phyloP scores from a whole-genome alignment of 1,140 invertebrate species.

The Nebria ingens region DNA sequence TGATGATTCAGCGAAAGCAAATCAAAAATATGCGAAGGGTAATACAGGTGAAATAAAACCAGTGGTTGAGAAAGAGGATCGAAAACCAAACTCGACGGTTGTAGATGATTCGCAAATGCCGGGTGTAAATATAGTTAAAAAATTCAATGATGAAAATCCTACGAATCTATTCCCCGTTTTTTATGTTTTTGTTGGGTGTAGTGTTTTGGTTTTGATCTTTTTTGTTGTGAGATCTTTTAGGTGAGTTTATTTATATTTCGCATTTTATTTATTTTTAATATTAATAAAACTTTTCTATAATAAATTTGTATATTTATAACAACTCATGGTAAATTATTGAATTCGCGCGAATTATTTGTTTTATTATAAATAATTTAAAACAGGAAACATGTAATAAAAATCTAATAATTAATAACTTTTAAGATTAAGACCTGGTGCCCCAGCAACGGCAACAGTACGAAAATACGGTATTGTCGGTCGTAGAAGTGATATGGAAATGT shows the following conservation, averaged over 20 bases:
- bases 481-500: conserved; percentile 47
- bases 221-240: conserved; percentile 40
- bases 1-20: neutral
- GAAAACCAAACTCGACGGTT: neutral
- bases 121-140: conserved; percentile 1
- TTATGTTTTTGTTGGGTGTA: conserved; percentile 39
- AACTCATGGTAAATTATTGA: too few species aligned
- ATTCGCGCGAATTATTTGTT: too few species aligned
- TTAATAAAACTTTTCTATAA: neutral
- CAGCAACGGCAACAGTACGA: conserved; percentile 36
- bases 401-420: conserved; percentile 14
- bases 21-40: neutral
- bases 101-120: neutral
- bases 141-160: conserved; percentile 13
- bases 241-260: conserved; percentile 23
- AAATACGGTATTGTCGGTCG: conserved; percentile 45
- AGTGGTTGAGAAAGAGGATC: neutral
- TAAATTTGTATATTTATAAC: too few species aligned
- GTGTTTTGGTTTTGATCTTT: conserved; percentile 38
- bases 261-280: conserved; percentile 12
- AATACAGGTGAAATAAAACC: neutral
- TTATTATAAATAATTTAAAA: too few species aligned
- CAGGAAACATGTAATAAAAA: too few species aligned
- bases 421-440: conserved; percentile 28
- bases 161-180: conserved; percentile 38